Percentiles rank a stretch among this genome's conserved stretches.
Conservation (phyloP, 2,113 vertebrate species). For the Formicarius rufipectus region DNA sequence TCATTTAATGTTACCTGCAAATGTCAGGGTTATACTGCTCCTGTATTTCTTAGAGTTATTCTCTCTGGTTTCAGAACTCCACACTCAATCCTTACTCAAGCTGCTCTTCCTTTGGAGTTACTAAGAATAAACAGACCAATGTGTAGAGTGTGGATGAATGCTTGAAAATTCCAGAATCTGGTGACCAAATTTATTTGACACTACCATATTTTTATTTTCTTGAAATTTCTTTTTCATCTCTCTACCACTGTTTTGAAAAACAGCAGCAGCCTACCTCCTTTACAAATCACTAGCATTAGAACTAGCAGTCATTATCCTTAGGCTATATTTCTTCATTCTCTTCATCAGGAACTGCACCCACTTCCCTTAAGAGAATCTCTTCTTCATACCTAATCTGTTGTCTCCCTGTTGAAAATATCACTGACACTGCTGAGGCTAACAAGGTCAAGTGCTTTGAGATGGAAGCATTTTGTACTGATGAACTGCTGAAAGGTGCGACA, state of each 20-base stretch:
- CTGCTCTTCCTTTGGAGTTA: background rate
- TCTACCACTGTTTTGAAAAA: background rate
- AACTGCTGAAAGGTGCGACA: constrained; percentile 70
- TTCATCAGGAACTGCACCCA: background rate
- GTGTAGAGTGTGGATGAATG: fast-evolving
- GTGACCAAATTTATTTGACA: background rate
- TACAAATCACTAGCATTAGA: background rate
- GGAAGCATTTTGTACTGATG: constrained; percentile 65
- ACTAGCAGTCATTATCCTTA: background rate
- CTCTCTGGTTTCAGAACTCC: background rate
- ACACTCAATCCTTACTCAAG: background rate
- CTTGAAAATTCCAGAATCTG: background rate
- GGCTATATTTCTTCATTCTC: background rate
- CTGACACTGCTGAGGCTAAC: constrained; percentile 66
- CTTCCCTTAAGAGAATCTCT: constrained; percentile 39
- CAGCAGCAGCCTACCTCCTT: background rate
- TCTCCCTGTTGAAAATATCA: constrained; percentile 62
- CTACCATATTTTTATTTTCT: background rate
- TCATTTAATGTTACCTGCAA: background rate
- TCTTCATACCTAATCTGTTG: constrained; percentile 52
- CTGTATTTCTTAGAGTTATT: background rate
- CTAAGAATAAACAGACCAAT: background rate
- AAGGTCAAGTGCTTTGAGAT: constrained; percentile 72
- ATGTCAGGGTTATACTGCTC: background rate
- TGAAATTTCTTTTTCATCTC: background rate